phyloP scores from a whole-genome alignment of 2,113 vertebrate genomes.

The Enhydra lutris region DNA sequence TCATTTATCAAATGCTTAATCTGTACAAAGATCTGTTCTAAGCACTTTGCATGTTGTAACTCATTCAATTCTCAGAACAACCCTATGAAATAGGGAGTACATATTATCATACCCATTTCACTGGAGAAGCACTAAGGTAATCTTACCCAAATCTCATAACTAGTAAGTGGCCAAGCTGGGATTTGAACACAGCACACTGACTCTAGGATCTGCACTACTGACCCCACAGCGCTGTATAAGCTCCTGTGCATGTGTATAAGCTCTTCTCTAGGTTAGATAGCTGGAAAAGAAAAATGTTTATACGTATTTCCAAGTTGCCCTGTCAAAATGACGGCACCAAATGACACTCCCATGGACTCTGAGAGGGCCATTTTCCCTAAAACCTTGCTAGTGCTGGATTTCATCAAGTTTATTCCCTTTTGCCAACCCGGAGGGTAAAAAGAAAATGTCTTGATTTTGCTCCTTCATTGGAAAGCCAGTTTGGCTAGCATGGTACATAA shows the following conservation, averaged over 20 bases:
- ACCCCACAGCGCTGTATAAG: neutral
- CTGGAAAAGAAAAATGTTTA: neutral
- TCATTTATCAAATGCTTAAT: neutral
- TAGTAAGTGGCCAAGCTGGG: neutral
- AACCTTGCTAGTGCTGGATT: neutral
- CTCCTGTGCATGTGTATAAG: neutral
- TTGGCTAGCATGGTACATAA: neutral
- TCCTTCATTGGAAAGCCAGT: neutral
- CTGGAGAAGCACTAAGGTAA: neutral
- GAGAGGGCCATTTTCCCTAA: neutral
- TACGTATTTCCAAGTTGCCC: neutral
- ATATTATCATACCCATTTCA: neutral
- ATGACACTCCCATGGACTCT: neutral
- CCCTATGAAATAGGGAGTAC: neutral
- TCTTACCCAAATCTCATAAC: neutral
- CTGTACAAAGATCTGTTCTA: neutral
- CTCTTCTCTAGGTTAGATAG: neutral
- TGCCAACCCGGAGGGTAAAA: neutral
- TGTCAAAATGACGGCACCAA: neutral
- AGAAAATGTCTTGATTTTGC: neutral
- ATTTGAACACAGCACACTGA: neutral
- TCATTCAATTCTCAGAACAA: neutral
- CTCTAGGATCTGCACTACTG: neutral
- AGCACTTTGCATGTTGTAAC: neutral
- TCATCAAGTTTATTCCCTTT: slow-evolving; percentile 1